Evolutionary conservation across 2,797 vertebrate species (phyloP).

Genomic region (Nyctalus aviator): DNA sequence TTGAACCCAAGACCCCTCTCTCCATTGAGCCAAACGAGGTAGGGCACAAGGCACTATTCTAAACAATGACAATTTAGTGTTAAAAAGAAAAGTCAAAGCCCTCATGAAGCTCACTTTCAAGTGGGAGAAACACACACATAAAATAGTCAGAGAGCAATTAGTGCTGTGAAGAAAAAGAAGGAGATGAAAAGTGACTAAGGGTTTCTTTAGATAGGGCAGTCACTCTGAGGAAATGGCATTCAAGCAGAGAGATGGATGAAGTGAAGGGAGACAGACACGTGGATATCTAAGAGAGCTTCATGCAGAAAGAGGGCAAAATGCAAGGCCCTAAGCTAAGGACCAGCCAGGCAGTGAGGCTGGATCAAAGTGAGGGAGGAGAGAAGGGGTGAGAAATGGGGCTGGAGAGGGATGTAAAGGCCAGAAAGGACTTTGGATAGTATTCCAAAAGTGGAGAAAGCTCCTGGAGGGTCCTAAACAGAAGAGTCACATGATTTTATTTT

Average conservation of each 20-base stretch:
- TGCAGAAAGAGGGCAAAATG: neutral
- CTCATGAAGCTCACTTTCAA: neutral
- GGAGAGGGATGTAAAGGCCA: neutral
- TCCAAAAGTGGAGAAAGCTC: neutral
- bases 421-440: neutral
- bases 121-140: neutral
- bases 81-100: neutral
- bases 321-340: neutral
- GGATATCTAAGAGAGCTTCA: neutral
- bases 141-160: neutral
- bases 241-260: neutral
- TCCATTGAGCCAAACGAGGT: no score
- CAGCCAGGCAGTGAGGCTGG: neutral
- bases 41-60: neutral
- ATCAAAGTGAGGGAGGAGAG: neutral
- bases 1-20: no score
- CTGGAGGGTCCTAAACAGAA: neutral
- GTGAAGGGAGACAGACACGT: neutral
- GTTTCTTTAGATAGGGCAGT: neutral
- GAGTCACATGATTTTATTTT: neutral
- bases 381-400: neutral
- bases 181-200: neutral
- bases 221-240: neutral
- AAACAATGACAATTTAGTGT: slow-evolving; percentile 15
- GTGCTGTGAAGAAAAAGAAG: neutral